These are phyloP conservation scores for Xyrichtys novacula DNA, from an alignment of 2,797 vertebrate genomes.

Conservation along the genomic window DNA sequence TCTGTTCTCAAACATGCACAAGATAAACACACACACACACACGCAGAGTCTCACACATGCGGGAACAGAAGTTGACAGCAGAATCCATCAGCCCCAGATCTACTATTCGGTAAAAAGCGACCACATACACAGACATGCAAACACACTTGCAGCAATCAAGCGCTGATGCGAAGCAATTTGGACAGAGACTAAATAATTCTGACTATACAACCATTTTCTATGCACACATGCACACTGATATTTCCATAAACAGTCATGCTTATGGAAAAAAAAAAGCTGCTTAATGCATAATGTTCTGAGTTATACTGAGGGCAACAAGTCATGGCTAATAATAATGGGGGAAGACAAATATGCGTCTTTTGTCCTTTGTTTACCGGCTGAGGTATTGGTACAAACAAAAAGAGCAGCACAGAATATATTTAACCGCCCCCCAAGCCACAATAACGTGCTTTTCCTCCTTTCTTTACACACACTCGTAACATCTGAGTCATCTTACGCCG, in stretches of 20 bases:
- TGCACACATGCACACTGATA: constrained; percentile 19
- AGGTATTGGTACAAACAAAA: constrained; percentile 36
- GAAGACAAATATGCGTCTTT: constrained; percentile 57
- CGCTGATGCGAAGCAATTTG: constrained; percentile 16
- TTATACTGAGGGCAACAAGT: constrained; percentile 48
- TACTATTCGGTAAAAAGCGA: constrained; percentile 27
- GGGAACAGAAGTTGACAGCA: constrained; percentile 68
- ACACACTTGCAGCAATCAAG: constrained; percentile 21
- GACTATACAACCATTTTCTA: neutral
- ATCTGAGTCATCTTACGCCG: constrained; percentile 45
- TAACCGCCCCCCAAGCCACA: constrained; percentile 11
- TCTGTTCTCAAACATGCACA: constrained; percentile 60
- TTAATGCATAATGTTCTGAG: constrained; percentile 69
- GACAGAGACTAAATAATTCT: constrained; percentile 27
- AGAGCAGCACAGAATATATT: constrained; percentile 4
- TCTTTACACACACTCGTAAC: neutral
- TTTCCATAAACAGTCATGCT: constrained; percentile 27
- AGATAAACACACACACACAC: constrained; percentile 29
- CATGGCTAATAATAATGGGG: constrained; percentile 64
- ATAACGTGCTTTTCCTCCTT: constrained; percentile 5
- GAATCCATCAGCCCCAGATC: constrained; percentile 44
- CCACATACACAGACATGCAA: constrained; percentile 10
- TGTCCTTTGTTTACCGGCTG: constrained; percentile 59
- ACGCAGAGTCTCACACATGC: constrained; percentile 14
- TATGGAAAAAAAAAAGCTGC: constrained; percentile 39